Percentiles rank a stretch among this genome's conserved stretches.
phyloP scores from a whole-genome alignment of 2,888 invertebrate species.

The Ennomos quercinarius region DNA sequence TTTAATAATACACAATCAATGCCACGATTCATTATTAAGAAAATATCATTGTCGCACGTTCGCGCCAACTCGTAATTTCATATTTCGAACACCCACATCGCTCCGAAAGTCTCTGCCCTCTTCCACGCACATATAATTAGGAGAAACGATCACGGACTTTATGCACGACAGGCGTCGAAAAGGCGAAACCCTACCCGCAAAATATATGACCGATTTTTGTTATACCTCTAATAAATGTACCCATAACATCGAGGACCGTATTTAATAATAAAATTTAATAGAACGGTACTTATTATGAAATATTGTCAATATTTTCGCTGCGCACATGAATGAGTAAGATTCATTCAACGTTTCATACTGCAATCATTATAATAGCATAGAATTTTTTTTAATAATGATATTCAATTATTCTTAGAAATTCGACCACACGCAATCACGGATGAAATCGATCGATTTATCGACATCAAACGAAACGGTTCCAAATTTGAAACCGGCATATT shows the following conservation, averaged over 20 bases:
- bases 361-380: constrained; percentile 76
- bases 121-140: constrained; percentile 77
- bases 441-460: constrained; percentile 83
- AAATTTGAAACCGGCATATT: constrained; percentile 80
- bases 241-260: constrained; percentile 67
- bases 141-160: constrained; percentile 78
- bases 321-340: constrained; percentile 67
- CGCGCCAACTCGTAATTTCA: constrained; percentile 79
- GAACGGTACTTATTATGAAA: constrained; percentile 72
- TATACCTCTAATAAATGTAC: constrained; percentile 73
- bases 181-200: constrained; percentile 71
- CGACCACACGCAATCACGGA: constrained; percentile 82
- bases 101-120: constrained; percentile 65
- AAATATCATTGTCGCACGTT: constrained; percentile 74
- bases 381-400: constrained; percentile 76
- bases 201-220: constrained; percentile 77
- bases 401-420: constrained; percentile 80
- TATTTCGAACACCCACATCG: constrained; percentile 84
- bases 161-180: constrained; percentile 83
- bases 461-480: constrained; percentile 82
- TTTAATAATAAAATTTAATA: constrained; percentile 59
- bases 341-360: constrained; percentile 63
- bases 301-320: constrained; percentile 66
- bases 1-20: constrained; percentile 61
- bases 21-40: constrained; percentile 61